phyloP scores from a whole-genome alignment of 2,797 vertebrate species.

The Ceryle rudis region DNA sequence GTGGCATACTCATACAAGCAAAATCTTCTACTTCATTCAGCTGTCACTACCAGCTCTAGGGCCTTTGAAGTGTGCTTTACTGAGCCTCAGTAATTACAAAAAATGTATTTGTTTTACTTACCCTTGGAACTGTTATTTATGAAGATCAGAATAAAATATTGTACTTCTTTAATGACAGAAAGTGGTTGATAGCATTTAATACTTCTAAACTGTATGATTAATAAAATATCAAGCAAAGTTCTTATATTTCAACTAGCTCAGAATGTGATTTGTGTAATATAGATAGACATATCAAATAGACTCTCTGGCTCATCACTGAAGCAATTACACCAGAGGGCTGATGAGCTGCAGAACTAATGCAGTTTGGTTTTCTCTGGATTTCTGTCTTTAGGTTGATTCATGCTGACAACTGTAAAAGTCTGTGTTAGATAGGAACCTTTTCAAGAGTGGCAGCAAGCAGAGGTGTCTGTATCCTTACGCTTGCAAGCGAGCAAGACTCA shows the following conservation, averaged over 20 bases:
- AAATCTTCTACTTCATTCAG: background rate
- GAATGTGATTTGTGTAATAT: background rate
- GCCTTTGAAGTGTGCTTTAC: background rate
- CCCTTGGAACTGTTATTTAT: background rate
- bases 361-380: background rate
- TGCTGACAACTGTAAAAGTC: background rate
- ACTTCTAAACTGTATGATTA: background rate
- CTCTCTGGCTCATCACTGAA: background rate
- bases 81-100: background rate
- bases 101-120: constrained; percentile 4
- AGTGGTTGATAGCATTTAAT: background rate
- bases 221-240: background rate
- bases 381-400: background rate
- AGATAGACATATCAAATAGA: background rate
- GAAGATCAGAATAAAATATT: background rate
- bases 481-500: background rate
- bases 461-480: background rate
- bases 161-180: background rate
- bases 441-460: background rate
- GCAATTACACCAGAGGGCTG: background rate
- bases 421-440: background rate
- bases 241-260: background rate
- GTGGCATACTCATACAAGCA: background rate
- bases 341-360: background rate
- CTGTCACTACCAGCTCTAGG: background rate